Conservation (phyloP, 1,140 invertebrate species). For the Octopus sinensis region DNA sequence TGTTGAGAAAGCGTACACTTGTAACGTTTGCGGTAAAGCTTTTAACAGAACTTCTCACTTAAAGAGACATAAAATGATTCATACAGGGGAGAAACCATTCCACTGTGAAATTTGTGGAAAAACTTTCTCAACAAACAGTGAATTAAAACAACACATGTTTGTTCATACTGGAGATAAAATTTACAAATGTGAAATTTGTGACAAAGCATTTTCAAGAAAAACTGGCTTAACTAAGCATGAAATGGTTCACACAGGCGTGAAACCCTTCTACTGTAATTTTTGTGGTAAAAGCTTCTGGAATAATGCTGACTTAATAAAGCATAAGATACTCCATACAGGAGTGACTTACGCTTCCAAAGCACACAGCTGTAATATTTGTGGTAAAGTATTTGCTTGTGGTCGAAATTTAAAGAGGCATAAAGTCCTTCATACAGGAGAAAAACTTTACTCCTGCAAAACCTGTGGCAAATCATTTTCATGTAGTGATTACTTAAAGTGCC, state of each 20-base stretch:
- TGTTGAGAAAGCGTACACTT: background rate
- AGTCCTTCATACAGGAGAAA: background rate
- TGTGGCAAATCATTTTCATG: background rate
- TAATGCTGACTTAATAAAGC: slow-evolving; percentile 23
- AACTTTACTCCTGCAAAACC: background rate
- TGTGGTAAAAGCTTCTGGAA: slow-evolving; percentile 83
- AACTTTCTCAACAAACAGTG: background rate
- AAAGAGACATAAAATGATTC: slow-evolving; percentile 26
- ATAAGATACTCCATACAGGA: slow-evolving; percentile 22
- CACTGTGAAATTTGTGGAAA: slow-evolving; percentile 43
- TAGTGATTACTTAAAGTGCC: background rate
- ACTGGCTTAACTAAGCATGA: slow-evolving; percentile 35
- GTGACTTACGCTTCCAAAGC: slow-evolving; percentile 21
- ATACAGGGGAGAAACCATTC: slow-evolving; percentile 31
- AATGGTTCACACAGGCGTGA: slow-evolving; percentile 73
- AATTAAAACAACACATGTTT: slow-evolving; percentile 8
- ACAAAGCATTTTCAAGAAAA: slow-evolving; percentile 27
- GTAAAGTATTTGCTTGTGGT: too few relatives aligned
- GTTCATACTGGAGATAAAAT: slow-evolving; percentile 14
- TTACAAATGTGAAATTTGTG: slow-evolving; percentile 29
- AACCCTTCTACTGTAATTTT: slow-evolving; percentile 82
- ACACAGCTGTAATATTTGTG: too few relatives aligned
- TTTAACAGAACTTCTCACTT: slow-evolving; percentile 47
- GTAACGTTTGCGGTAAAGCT: slow-evolving; percentile 15
- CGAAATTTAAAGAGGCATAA: too few relatives aligned